Base-by-base conservation (phyloP, 2,797 vertebrate genomes). In the Bufotes viridis region DNA sequence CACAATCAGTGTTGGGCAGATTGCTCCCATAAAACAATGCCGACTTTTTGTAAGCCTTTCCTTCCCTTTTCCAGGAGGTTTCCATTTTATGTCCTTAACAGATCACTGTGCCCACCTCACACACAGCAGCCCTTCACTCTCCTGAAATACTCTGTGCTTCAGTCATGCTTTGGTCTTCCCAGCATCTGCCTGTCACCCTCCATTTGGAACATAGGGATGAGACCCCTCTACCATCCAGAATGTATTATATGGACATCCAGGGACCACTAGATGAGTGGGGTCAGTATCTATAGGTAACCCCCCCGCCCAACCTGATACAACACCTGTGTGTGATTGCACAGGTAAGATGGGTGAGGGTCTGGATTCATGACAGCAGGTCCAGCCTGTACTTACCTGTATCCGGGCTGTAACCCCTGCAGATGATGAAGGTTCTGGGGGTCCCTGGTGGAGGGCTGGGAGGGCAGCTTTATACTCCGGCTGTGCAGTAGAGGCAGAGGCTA, bases 141-240 rank as follows among this genome's bases (percentile, higher is more conserved):
- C 67, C 67, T 70, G 67, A 70, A 70, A 34, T 70, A 29, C 67
- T 70, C 26, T 70, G 69, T 72, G 69, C 26, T 34, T 8, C 69
- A 34, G 69, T 72, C 4, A 34, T 42, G 14, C 12, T 18, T 14
- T 69, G 26, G 2, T 65, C 22, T 4, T 11, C 7, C 15, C n/a
- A n/a, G n/a, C n/a, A n/a, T n/a, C n/a, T n/a, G n/a, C n/a, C n/a
- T n/a, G n/a, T n/a, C n/a, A n/a, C n/a, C n/a, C n/a, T n/a, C n/a
- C n/a, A 15, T 7, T 7, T 2, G 61, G n/a, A n/a, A n/a, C n/a
- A n/a, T n/a, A n/a, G n/a, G n/a, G n/a, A 5, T 24, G 63, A 69
- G 67, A 69, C 67, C 61, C 61, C 67, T 14, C 13, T 69, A 29
- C 15, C 4, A 69, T 0, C 26, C 11, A 26, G 13, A 15, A 26